Evolutionary conservation across 1,140 invertebrate genomes (phyloP), one percentile per base, ranked within the genome.

Genomic region (Ceratina japonica): DNA sequence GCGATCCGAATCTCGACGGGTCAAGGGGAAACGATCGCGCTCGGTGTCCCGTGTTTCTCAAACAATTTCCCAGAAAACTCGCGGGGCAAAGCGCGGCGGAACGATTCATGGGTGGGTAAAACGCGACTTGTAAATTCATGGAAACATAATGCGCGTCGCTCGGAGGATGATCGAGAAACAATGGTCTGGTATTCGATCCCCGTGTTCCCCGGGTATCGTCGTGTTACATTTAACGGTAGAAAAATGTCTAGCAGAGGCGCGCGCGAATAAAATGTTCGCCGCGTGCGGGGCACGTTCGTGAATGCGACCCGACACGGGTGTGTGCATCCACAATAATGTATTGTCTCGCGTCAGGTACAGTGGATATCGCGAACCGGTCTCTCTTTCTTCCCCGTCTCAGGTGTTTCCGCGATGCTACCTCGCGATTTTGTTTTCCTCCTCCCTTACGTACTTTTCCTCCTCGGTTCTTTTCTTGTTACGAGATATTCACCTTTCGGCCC

Each of bases 301-400:
- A 27, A 58, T 64, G 62, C 59, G 52, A 37, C 18, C 52, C 58
- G 71, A 62, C 63, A 81, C 59, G 61, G 49, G 52, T 65, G 62
- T 65, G 62, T 58, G 63, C 68, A 54, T 27, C 49, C 61, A 78
- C 61, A 31, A 65, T 63, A 76, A 81, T 44, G 79, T 58, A 82
- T 82, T 82, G 66, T 82, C 70, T 49, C 59, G 22, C 61, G 79
- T 75, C 71, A 78, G 65, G 72, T 75, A 80, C 37, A 31, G 51
- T 68, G 54, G 63, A 69, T 68, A 68, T 66, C 63, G 64, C 49
- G 58, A 66, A 58, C 81, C 62, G 59, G 72, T 70, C 65, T 44
- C 5, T 44, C 37, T 44, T 44, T 44, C 37, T 44, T 44, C 37
- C 37, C 71, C 72, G 72, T 61, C 81, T 82, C 81, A 82, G 79